Percentiles rank a stretch among this genome's conserved stretches.
These are phyloP conservation scores for Pangasius sanitwongsei DNA, from an alignment of 2,797 vertebrate species.

Conservation along the genomic window DNA sequence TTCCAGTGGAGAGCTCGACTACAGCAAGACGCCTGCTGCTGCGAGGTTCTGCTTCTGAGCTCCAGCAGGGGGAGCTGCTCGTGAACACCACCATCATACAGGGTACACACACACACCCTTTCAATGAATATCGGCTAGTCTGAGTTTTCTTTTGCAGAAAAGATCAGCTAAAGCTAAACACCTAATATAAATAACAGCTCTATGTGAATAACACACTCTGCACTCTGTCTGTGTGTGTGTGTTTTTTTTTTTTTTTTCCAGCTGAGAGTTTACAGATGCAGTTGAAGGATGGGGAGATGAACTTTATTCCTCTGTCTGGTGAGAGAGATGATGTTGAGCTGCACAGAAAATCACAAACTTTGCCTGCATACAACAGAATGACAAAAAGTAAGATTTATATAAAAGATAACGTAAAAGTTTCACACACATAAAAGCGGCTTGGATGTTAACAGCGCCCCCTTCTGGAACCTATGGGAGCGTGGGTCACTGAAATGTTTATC, in stretches of 20 bases:
- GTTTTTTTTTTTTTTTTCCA: slow-evolving; percentile 58
- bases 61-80: slow-evolving; percentile 80
- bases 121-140: not conserved
- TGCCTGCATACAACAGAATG: slow-evolving; percentile 67
- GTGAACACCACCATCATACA: slow-evolving; percentile 80
- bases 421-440: too few relatives aligned
- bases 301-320: slow-evolving; percentile 51
- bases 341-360: slow-evolving; percentile 70
- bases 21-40: slow-evolving; percentile 71
- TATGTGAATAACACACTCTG: not conserved
- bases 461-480: too few relatives aligned
- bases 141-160: not conserved
- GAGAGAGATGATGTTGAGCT: slow-evolving; percentile 48
- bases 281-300: slow-evolving; percentile 68
- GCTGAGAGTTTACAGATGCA: slow-evolving; percentile 84
- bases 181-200: not conserved
- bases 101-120: slow-evolving; percentile 69
- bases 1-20: slow-evolving; percentile 69
- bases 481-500: too few relatives aligned
- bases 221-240: not conserved
- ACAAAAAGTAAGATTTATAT: slow-evolving; percentile 71
- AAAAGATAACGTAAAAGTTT: too few relatives aligned
- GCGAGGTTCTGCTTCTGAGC: slow-evolving; percentile 73
- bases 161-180: not conserved
- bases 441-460: too few relatives aligned